These are phyloP conservation scores for Leucophenga montana DNA, from an alignment of 2,888 invertebrate species.

Conservation along the genomic window DNA sequence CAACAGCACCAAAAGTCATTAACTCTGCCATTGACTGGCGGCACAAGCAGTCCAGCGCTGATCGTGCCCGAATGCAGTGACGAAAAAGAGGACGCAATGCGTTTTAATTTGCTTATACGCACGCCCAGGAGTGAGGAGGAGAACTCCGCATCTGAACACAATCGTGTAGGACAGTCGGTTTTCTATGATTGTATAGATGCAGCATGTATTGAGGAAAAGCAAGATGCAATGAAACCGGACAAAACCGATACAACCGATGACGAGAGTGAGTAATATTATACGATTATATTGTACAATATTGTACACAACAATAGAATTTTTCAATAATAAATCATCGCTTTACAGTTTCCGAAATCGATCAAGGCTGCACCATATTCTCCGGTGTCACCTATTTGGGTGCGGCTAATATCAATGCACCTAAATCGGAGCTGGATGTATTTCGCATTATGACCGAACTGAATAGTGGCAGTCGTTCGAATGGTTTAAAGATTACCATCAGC, in stretches of 20 bases:
- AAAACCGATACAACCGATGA: constrained; percentile 81
- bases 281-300: neutral
- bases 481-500: constrained; percentile 92
- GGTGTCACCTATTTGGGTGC: constrained; percentile 95
- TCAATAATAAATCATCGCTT: constrained; percentile 1
- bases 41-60: constrained; percentile 54
- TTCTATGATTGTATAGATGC: constrained; percentile 73
- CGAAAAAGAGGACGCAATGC: constrained; percentile 50
- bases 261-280: constrained; percentile 76
- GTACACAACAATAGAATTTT: neutral
- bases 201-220: constrained; percentile 77
- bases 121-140: constrained; percentile 61
- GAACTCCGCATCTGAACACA: constrained; percentile 67
- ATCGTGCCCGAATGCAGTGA: constrained; percentile 43
- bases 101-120: constrained; percentile 49
- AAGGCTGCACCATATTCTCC: constrained; percentile 92
- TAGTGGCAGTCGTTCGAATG: constrained; percentile 77
- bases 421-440: constrained; percentile 93
- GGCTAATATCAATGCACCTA: constrained; percentile 91
- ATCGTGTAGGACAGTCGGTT: constrained; percentile 72
- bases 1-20: constrained; percentile 60
- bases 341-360: constrained; percentile 85
- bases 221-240: constrained; percentile 85
- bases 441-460: constrained; percentile 94
- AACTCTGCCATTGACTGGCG: constrained; percentile 65